Percentiles rank a stretch among this genome's conserved stretches.
phyloP scores from a whole-genome alignment of 2,888 invertebrate genomes.

The Bombyx huttoni region DNA sequence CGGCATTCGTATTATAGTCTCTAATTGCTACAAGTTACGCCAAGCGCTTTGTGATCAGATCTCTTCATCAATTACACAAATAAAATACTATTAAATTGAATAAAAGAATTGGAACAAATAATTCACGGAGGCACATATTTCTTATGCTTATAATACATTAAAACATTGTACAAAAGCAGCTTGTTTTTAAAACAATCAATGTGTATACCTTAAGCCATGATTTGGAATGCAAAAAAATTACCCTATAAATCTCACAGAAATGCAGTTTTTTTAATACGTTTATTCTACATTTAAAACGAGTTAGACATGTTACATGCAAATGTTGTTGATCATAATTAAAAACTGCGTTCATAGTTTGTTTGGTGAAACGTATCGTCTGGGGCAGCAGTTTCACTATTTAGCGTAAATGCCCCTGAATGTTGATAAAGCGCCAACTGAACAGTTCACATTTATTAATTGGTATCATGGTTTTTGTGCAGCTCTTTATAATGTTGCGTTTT shows the following conservation, averaged over 20 bases:
- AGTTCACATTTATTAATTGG: conserved; percentile 34
- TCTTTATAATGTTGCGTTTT: conserved; percentile 30
- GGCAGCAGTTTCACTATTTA: neutral
- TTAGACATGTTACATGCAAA: neutral
- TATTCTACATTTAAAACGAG: neutral
- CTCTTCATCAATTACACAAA: too few species aligned
- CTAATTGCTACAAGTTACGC: too few species aligned
- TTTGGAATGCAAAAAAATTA: too few species aligned
- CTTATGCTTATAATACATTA: too few species aligned
- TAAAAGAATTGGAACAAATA: too few species aligned
- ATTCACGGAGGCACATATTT: too few species aligned
- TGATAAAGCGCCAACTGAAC: conserved; percentile 11
- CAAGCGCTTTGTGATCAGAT: too few species aligned
- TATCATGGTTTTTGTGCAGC: conserved; percentile 27
- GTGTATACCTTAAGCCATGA: too few species aligned
- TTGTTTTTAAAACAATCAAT: too few species aligned
- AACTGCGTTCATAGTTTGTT: neutral
- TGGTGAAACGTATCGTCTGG: neutral
- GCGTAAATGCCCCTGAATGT: neutral
- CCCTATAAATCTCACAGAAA: neutral
- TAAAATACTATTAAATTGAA: too few species aligned
- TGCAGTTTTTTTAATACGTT: neutral
- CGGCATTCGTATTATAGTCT: neutral
- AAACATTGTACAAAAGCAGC: too few species aligned
- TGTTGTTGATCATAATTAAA: neutral